Conservation (phyloP, 2,888 invertebrate genomes). For the Teinopalpus imperialis region DNA sequence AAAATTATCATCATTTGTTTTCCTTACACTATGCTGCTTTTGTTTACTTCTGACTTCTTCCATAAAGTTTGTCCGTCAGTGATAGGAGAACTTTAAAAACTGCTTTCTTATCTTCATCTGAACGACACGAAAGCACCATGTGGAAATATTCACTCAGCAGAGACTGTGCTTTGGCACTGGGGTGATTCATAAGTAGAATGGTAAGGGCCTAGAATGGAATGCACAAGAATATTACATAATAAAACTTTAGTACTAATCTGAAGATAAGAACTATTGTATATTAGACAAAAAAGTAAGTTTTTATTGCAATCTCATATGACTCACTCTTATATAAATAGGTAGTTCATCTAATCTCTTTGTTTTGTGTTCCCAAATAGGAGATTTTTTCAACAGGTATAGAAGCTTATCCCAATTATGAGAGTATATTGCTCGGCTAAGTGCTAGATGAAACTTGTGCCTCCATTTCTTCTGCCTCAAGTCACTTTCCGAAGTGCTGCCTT, state of each 20-base stretch:
- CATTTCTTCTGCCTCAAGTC: slow-evolving; percentile 31
- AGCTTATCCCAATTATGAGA: slow-evolving; percentile 67
- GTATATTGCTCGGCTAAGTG: slow-evolving; percentile 55
- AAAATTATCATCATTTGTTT: no score
- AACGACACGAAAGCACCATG: slow-evolving; percentile 61
- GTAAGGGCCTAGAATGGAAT: slow-evolving; percentile 62
- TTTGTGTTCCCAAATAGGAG: slow-evolving; percentile 54
- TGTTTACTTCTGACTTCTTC: no score
- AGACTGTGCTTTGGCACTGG: slow-evolving; percentile 51
- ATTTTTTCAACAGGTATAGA: slow-evolving; percentile 55
- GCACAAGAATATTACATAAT: slow-evolving; percentile 34
- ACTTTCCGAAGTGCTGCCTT: slow-evolving; percentile 31
- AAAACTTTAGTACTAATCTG: no score
- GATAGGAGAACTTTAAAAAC: slow-evolving; percentile 56
- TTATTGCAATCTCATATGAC: no score
- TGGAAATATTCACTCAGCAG: slow-evolving; percentile 61
- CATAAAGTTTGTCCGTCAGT: slow-evolving; percentile 53
- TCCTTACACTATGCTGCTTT: no score
- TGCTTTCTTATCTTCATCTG: slow-evolving; percentile 60
- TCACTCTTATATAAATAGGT: slow-evolving; percentile 53
- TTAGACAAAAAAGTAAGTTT: no score
- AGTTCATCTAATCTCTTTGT: slow-evolving; percentile 33
- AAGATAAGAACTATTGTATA: no score
- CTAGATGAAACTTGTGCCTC: slow-evolving; percentile 40
- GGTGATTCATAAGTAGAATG: slow-evolving; percentile 66